Base-by-base conservation (phyloP, 2,888 invertebrate genomes). In the Sesamia inferens region DNA sequence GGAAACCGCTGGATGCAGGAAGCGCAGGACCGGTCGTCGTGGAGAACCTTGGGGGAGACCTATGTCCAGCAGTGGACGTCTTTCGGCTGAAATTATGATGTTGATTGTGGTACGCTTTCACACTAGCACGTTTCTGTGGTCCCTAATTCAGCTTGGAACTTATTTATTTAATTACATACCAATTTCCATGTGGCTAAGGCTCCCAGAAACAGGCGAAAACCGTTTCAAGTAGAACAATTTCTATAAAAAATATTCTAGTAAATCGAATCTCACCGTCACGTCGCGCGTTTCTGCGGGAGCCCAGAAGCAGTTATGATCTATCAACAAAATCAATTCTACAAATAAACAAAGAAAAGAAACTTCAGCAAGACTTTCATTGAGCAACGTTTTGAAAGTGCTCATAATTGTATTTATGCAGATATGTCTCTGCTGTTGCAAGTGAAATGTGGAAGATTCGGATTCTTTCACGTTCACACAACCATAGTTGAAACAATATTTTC, bases 331-430 rank as follows among this genome's bases (percentile, higher is more conserved):
- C 48, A 19, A 5, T 54, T 51, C 16, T 42, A 51, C 10, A 16
- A 13, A 59, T 65, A 47, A 13, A 47, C 42, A 64, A 42, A 63
- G 1, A 51, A 74, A 68, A 51, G 13, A 82, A 69, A 51, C 68
- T 72, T 16, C 55, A 47, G 31, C 47, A 6, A 51, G 13, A 69
- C 79, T 83, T 74, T 65, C 75, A 67, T 79, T 44, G 51, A 59
- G 42, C 71, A 68, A 55, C 71, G 66, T 68, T 82, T 82, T 75
- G 84, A 82, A 87, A 88, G 86, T 87, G 75, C 67, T 72, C 67
- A 69, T 78, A 78, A 83, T 82, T 69, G 74, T 84, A 85, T 80
- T 77, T 76, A 85, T 84, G 82, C 78, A 85, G 76, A 88, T 83
- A 78, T 76, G 77, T 79, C 55, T 79, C 72, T 62, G 44, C 16